Evolutionary conservation across 2,797 vertebrate species (phyloP).

Genomic region (Menidia menidia): DNA sequence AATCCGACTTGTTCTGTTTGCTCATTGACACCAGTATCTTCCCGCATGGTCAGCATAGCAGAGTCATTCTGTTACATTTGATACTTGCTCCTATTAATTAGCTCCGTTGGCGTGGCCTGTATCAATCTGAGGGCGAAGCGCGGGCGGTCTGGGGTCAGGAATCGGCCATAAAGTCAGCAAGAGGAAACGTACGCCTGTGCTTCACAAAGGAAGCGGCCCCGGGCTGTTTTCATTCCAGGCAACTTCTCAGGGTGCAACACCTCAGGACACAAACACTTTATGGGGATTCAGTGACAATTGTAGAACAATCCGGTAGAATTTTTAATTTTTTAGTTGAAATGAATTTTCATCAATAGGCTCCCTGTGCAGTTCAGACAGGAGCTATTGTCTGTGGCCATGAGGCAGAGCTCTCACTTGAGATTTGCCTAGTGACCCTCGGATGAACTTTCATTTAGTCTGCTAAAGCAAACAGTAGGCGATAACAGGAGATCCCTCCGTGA

Average conservation of each 20-base stretch:
- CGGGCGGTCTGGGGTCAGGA: conserved; percentile 54
- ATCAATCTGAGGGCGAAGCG: conserved; percentile 48
- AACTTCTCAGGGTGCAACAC: not conserved
- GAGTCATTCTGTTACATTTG: conserved; percentile 81
- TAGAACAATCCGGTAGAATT: not conserved
- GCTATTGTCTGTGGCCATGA: conserved; percentile 54
- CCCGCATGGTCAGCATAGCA: conserved; percentile 75
- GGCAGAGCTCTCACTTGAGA: conserved; percentile 32
- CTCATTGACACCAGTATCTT: conserved; percentile 60
- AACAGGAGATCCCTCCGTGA: conserved; percentile 55
- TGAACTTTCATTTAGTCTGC: conserved; percentile 80
- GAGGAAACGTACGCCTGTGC: conserved; percentile 41
- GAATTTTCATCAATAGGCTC: conserved; percentile 58
- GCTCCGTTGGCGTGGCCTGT: conserved; percentile 52
- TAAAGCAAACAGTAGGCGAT: conserved; percentile 69
- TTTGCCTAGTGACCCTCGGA: conserved; percentile 69
- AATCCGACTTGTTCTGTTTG: conserved; percentile 55
- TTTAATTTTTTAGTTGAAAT: conserved; percentile 27
- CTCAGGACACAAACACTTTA: not conserved
- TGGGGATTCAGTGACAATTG: conserved; percentile 8
- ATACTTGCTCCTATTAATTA: conserved; percentile 80
- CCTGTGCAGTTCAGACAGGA: conserved; percentile 42
- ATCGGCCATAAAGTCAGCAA: conserved; percentile 66
- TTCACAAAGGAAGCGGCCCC: not conserved
- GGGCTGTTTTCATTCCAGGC: not conserved